Conservation (phyloP, 2,113 vertebrate genomes). For the Sciurus niger region DNA sequence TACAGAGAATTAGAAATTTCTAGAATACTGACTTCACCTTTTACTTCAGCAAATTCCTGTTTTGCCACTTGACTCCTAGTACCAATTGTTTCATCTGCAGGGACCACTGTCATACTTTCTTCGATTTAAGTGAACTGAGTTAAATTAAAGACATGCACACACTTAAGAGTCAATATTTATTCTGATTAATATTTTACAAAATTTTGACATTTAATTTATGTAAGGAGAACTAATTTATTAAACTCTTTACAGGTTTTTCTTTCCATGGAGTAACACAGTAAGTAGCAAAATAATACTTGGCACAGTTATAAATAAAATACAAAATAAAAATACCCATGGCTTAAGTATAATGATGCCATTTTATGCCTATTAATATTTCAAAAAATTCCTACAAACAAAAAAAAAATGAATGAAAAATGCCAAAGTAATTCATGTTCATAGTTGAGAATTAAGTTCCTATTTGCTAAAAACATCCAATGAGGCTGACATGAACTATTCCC, state of each 20-base stretch:
- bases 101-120: background rate
- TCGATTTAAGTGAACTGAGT: background rate
- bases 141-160: constrained; percentile 85
- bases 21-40: background rate
- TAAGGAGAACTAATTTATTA: constrained; percentile 93
- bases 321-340: constrained; percentile 89
- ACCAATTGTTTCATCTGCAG: background rate
- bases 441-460: constrained; percentile 87
- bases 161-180: constrained; percentile 92
- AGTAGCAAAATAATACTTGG: constrained; percentile 94
- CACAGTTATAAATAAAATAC: constrained; percentile 94
- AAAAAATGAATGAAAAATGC: constrained; percentile 85
- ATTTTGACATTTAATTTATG: constrained; percentile 92
- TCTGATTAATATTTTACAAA: constrained; percentile 94
- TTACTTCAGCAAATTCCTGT: constrained; percentile 48
- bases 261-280: constrained; percentile 92
- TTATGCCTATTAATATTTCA: constrained; percentile 85
- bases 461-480: constrained; percentile 84
- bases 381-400: constrained; percentile 85
- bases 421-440: constrained; percentile 87
- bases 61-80: background rate
- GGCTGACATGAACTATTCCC: constrained; percentile 77
- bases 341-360: constrained; percentile 88
- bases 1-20: background rate
- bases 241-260: constrained; percentile 92